Percentiles rank a stretch among this genome's conserved stretches.
Evolutionary conservation across 2,113 vertebrate species (phyloP).

Genomic region (Poicephalus meyeri): DNA sequence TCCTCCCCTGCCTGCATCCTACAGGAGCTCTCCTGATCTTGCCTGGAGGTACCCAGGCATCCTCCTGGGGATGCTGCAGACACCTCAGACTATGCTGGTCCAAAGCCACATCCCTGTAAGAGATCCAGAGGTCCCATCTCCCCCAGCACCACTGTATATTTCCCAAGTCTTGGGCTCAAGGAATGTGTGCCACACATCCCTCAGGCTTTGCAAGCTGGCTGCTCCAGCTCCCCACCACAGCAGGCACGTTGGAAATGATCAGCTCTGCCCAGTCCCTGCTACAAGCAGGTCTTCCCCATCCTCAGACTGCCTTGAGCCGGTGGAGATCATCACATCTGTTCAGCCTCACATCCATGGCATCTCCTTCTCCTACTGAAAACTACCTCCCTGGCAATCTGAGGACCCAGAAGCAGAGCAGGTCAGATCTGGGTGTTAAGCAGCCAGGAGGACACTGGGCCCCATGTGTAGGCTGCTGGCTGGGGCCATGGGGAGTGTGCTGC

Average conservation of each 20-base stretch:
- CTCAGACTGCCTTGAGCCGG: neutral
- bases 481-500: neutral
- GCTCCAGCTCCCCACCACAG: neutral
- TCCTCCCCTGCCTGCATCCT: neutral
- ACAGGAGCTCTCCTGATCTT: neutral
- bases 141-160: rapidly evolving
- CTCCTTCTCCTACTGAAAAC: neutral
- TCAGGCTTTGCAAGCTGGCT: neutral
- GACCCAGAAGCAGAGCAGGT: neutral
- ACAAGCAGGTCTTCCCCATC: neutral
- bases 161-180: too few relatives aligned
- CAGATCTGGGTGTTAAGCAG: neutral
- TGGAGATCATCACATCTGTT: neutral
- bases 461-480: neutral
- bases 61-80: neutral
- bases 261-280: rapidly evolving
- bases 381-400: rapidly evolving
- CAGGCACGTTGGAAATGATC: rapidly evolving
- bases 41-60: neutral
- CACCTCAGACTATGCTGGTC: neutral
- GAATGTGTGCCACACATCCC: rapidly evolving
- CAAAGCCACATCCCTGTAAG: neutral
- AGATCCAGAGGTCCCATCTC: neutral
- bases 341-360: rapidly evolving
- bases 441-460: neutral